Conservation (phyloP, 2,888 invertebrate genomes). For the Trissolcus japonicus region DNA sequence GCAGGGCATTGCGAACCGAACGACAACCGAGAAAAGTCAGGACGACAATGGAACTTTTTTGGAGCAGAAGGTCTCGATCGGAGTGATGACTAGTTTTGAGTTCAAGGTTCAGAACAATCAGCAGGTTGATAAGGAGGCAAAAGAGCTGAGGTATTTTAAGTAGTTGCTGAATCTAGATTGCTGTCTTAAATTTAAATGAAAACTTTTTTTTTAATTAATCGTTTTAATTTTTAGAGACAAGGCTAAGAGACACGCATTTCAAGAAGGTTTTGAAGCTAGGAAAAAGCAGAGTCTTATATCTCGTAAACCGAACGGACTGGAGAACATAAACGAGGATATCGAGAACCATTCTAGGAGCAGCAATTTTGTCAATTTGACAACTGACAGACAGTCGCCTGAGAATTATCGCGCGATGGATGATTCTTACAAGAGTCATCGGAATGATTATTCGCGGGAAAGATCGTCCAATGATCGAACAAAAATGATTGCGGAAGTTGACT, state of each 20-base stretch:
- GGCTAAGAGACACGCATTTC: slow-evolving; percentile 26
- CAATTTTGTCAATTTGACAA: slow-evolving; percentile 52
- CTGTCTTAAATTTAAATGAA: no score
- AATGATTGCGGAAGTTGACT: slow-evolving; percentile 9
- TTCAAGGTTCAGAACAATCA: slow-evolving; percentile 76
- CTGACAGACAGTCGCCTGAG: slow-evolving; percentile 26
- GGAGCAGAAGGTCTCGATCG: slow-evolving; percentile 82
- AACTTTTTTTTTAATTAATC: neutral
- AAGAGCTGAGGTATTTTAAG: slow-evolving; percentile 40
- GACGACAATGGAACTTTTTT: slow-evolving; percentile 67
- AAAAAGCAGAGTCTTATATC: slow-evolving; percentile 64
- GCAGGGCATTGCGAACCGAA: slow-evolving; percentile 3
- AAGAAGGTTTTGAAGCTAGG: slow-evolving; percentile 41
- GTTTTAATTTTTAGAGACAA: slow-evolving; percentile 38
- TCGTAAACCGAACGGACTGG: slow-evolving; percentile 64
- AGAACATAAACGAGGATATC: slow-evolving; percentile 73
- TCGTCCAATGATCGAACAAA: neutral
- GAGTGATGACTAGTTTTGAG: slow-evolving; percentile 85
- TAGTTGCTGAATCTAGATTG: neutral
- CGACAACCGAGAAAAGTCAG: slow-evolving; percentile 23
- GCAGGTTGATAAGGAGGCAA: slow-evolving; percentile 52
- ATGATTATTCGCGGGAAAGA: slow-evolving; percentile 6
- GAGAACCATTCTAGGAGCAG: slow-evolving; percentile 71
- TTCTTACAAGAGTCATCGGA: slow-evolving; percentile 8
- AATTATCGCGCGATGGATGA: slow-evolving; percentile 12